Conservation (phyloP, 2,797 vertebrate genomes). For the Gambelia wislizenii region DNA sequence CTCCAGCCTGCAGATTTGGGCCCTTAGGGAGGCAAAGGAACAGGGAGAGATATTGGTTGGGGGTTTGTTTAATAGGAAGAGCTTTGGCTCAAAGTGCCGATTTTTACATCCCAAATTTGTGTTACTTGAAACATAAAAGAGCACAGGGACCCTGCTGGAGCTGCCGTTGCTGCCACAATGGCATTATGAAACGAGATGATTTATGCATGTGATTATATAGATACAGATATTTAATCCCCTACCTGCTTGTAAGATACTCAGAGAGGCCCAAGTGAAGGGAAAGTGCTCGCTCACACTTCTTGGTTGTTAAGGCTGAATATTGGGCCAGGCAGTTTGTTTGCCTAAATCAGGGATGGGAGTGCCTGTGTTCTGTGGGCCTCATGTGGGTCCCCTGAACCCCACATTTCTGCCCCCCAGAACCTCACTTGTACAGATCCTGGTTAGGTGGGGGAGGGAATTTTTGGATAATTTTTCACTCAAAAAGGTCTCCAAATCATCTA, state of each 20-base stretch:
- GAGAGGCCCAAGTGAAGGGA: background rate
- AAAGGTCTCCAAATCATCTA: no score
- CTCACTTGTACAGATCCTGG: no score
- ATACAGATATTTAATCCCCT: constrained; percentile 16
- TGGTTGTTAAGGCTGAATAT: no score
- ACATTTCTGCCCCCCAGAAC: no score
- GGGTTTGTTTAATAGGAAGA: constrained; percentile 19
- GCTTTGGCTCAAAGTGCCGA: constrained; percentile 26
- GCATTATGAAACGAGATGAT: constrained; percentile 19
- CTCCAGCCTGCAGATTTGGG: constrained; percentile 29
- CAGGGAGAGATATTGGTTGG: background rate
- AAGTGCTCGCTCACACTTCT: background rate
- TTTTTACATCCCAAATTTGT: constrained; percentile 40
- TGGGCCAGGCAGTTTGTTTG: background rate
- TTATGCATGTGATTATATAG: background rate
- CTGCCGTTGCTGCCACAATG: background rate
- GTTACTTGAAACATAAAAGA: constrained; percentile 40
- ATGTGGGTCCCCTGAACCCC: no score
- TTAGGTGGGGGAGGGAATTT: no score
- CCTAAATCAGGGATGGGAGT: no score
- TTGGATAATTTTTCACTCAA: no score
- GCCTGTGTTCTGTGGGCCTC: no score
- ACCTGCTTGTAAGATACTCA: constrained; percentile 29
- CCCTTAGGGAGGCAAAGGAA: constrained; percentile 37
- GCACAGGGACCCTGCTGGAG: constrained; percentile 15